phyloP scores from a whole-genome alignment of 2,113 vertebrate genomes.

The Lepus timidus region DNA sequence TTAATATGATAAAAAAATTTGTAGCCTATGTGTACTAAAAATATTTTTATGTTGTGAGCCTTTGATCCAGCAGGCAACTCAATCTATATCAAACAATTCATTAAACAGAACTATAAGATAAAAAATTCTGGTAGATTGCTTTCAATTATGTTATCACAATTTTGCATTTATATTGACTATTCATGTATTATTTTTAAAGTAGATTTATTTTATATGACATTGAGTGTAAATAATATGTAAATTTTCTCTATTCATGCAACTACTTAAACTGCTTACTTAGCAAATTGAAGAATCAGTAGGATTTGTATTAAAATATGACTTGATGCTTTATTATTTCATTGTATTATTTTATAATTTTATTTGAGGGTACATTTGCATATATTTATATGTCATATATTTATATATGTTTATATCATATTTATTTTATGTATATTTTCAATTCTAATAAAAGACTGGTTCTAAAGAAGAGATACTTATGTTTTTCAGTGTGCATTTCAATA shows the following conservation, averaged over 20 bases:
- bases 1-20: conserved; percentile 25
- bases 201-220: neutral
- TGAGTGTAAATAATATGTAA: conserved; percentile 29
- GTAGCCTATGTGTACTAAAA: neutral
- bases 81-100: conserved; percentile 38
- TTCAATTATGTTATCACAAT: neutral
- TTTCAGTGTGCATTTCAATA: conserved; percentile 1
- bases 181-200: conserved; percentile 40
- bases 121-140: neutral
- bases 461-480: neutral
- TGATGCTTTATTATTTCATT: neutral
- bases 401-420: neutral
- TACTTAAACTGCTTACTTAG: conserved; percentile 16
- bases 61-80: neutral
- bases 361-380: conserved; percentile 2
- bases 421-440: neutral
- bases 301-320: conserved; percentile 13
- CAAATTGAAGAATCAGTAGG: neutral
- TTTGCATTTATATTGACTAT: conserved; percentile 22
- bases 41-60: neutral
- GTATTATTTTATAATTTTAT: neutral
- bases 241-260: neutral
- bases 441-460: neutral
- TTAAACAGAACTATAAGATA: conserved; percentile 9
- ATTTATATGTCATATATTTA: neutral